These are phyloP conservation scores for Alcedo atthis DNA, from an alignment of 2,797 vertebrate species.

Conservation along the genomic window DNA sequence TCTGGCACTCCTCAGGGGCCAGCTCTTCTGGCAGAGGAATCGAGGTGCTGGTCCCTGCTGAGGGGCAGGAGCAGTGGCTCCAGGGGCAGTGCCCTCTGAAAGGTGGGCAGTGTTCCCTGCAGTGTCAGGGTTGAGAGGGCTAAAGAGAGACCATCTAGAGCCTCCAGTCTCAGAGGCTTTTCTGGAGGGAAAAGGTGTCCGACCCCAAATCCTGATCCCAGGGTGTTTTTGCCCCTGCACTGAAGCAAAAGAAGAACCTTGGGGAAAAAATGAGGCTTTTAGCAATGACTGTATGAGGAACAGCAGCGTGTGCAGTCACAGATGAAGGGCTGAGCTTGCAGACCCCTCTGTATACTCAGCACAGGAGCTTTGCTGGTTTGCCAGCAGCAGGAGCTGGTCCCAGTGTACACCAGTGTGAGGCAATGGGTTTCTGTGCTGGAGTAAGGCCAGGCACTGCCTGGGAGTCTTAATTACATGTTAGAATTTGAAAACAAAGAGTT, in stretches of 20 bases:
- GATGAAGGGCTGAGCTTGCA: neutral
- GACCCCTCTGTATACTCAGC: fast-evolving
- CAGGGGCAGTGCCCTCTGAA: neutral
- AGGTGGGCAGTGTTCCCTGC: neutral
- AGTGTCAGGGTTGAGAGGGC: neutral
- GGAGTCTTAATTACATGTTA: neutral
- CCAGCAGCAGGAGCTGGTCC: neutral
- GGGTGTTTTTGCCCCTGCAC: neutral
- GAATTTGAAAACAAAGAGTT: neutral
- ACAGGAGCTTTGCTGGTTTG: fast-evolving
- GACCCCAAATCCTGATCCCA: neutral
- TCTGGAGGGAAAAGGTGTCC: neutral
- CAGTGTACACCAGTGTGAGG: fast-evolving
- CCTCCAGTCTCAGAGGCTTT: neutral
- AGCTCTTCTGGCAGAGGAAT: neutral
- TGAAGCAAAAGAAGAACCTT: neutral
- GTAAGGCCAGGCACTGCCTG: neutral
- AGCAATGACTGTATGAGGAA: neutral
- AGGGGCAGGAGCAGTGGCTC: neutral
- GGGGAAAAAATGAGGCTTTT: neutral
- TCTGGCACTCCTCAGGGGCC: neutral
- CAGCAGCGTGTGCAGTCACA: neutral
- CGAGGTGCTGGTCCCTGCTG: fast-evolving
- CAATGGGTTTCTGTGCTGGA: neutral
- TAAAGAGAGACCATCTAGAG: neutral